Percentiles rank a stretch among this genome's conserved stretches.
Evolutionary conservation across 2,113 vertebrate species (phyloP).

Genomic region (Panthera uncia): DNA sequence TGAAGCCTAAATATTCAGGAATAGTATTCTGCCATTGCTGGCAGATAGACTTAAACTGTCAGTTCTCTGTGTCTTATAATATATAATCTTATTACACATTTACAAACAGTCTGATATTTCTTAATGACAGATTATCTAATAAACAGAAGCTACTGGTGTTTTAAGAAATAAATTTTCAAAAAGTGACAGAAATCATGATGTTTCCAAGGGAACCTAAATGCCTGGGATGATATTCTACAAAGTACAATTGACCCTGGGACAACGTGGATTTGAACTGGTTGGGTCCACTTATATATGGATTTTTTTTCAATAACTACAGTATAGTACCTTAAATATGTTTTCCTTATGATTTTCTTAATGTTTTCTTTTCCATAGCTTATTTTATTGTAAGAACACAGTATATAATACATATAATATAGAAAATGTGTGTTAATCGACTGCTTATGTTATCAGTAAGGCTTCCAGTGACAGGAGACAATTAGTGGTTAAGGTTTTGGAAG

Average conservation of each 20-base stretch:
- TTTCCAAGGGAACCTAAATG: neutral
- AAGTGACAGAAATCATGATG: neutral
- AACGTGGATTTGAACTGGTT: neutral
- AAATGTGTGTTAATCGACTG: neutral
- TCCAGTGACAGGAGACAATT: neutral
- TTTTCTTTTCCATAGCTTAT: neutral
- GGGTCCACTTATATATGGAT: neutral
- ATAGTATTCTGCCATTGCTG: neutral
- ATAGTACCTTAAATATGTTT: neutral
- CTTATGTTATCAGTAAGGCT: neutral
- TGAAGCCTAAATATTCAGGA: neutral
- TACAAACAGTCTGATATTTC: conserved; percentile 40
- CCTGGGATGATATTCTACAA: conserved; percentile 44
- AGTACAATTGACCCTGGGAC: neutral
- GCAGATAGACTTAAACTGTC: neutral
- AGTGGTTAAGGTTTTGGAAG: neutral
- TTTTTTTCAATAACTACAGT: neutral
- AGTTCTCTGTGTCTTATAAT: neutral
- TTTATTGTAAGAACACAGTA: neutral
- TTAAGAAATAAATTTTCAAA: neutral
- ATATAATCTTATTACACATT: neutral
- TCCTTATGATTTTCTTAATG: neutral
- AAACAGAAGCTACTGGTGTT: neutral
- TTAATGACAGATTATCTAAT: conserved; percentile 16
- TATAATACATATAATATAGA: neutral